Conservation (phyloP, 1,140 invertebrate species). For the Ceratosolen fusciceps region DNA sequence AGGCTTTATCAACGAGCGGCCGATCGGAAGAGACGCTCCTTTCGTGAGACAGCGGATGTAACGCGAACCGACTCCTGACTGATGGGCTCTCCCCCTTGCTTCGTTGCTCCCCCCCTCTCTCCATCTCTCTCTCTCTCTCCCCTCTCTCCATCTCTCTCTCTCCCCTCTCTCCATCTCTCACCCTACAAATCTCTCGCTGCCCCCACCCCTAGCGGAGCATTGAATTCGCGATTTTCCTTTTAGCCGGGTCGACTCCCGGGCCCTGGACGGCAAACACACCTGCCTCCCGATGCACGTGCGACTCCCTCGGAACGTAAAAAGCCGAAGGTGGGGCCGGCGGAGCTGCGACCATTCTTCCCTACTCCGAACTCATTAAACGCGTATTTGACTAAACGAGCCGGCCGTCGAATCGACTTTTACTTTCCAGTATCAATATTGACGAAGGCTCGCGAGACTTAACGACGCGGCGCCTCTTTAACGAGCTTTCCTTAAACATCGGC, state of each 20-base stretch:
- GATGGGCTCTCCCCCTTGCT: too few species aligned
- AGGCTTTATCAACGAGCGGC: conserved; percentile 44
- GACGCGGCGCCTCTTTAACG: neutral
- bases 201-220: too few species aligned
- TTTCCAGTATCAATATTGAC: neutral
- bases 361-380: neutral
- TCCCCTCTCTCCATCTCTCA: neutral
- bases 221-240: too few species aligned
- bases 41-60: neutral
- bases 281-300: too few species aligned
- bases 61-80: neutral
- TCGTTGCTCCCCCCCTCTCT: too few species aligned
- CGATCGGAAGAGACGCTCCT: conserved; percentile 36
- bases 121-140: neutral
- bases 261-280: too few species aligned
- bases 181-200: too few species aligned
- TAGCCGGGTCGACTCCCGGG: neutral
- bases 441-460: neutral
- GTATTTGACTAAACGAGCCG: neutral
- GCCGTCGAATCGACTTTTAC: neutral
- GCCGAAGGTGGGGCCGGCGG: too few species aligned
- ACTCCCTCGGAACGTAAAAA: too few species aligned
- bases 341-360: neutral
- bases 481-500: neutral
- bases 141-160: neutral